Percentiles rank a stretch among this genome's conserved stretches.
phyloP scores from a whole-genome alignment of 2,797 vertebrate species.

The Selene dorsalis region DNA sequence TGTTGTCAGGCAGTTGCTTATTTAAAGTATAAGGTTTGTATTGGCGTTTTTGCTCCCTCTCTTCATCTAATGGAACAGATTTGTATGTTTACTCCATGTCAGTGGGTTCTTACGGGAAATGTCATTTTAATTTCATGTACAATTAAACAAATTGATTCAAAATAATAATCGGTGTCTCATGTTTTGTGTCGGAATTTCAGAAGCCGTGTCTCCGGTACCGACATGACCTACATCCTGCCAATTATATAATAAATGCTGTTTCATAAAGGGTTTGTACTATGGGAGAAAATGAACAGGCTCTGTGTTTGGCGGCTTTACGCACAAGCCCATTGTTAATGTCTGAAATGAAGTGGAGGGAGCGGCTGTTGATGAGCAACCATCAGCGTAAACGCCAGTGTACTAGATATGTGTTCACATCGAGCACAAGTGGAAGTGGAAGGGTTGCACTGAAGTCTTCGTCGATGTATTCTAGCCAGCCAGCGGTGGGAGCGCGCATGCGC shows the following conservation, averaged over 20 bases:
- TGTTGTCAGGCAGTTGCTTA: constrained; percentile 12
- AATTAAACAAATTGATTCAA: constrained; percentile 77
- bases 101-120: constrained; percentile 32
- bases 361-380: not conserved
- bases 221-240: constrained; percentile 74
- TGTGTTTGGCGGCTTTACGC: not conserved
- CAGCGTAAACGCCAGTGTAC: not conserved
- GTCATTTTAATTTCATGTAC: constrained; percentile 70
- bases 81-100: constrained; percentile 23
- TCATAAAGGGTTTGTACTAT: constrained; percentile 12
- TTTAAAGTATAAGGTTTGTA: constrained; percentile 13
- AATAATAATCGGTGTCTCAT: not conserved
- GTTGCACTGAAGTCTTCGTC: constrained; percentile 35
- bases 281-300: not conserved
- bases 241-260: constrained; percentile 71
- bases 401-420: constrained; percentile 34
- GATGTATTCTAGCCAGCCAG: constrained; percentile 26
- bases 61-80: constrained; percentile 35
- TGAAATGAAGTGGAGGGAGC: too few relatives aligned
- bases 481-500: constrained; percentile 83
- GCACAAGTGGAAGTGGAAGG: constrained; percentile 38
- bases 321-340: accelerated
- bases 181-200: constrained; percentile 17
- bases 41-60: not conserved
- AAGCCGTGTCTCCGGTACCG: constrained; percentile 55